These are phyloP conservation scores for Chelon auratus DNA, from an alignment of 2,797 vertebrate genomes.

Conservation along the genomic window DNA sequence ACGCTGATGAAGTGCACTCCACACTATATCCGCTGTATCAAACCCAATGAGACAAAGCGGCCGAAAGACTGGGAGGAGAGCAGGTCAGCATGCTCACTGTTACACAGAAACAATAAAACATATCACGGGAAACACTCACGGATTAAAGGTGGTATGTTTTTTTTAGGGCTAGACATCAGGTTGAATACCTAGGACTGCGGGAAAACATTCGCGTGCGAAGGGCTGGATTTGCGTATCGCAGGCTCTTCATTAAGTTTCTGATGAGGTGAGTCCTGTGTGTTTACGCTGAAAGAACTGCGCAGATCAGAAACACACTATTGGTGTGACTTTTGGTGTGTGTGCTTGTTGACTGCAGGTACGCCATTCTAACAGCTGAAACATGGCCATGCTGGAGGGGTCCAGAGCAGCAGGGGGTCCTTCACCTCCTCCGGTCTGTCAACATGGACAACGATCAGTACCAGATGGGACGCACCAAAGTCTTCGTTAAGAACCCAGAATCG, in stretches of 20 bases:
- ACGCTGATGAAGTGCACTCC: constrained; percentile 96
- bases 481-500: constrained; percentile 97
- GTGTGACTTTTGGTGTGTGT: not conserved
- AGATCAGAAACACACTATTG: not conserved
- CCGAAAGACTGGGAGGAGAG: constrained; percentile 97
- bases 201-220: constrained; percentile 95
- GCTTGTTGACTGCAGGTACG: constrained; percentile 84
- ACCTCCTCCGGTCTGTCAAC: constrained; percentile 91
- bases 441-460: constrained; percentile 98
- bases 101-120: not conserved
- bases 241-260: constrained; percentile 92
- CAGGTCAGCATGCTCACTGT: constrained; percentile 81
- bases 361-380: constrained; percentile 93
- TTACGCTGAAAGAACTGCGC: not conserved
- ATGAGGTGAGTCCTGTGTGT: constrained; percentile 84
- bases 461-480: constrained; percentile 93
- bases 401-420: constrained; percentile 93
- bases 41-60: constrained; percentile 96
- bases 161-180: constrained; percentile 92
- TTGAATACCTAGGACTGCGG: constrained; percentile 93
- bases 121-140: not conserved
- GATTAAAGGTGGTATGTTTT: not conserved
- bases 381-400: constrained; percentile 92
- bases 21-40: constrained; percentile 98
- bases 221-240: constrained; percentile 94